Evolutionary conservation across 1,140 invertebrate species (phyloP).

Genomic region (Cecropterus lyciades): DNA sequence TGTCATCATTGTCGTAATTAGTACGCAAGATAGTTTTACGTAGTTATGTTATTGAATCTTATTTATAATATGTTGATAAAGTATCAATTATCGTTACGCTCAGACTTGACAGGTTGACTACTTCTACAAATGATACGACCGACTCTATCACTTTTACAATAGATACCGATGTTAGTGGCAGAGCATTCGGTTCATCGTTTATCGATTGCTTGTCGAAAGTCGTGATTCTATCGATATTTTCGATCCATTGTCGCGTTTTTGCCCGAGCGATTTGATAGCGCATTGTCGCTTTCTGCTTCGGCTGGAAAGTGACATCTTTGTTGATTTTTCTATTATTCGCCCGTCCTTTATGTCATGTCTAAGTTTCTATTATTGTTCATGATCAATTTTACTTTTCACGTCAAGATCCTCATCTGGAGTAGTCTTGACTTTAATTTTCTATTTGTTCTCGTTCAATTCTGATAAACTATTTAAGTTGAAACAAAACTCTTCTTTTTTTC

Average conservation of each 20-base stretch:
- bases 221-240: conserved; percentile 64
- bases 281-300: conserved; percentile 48
- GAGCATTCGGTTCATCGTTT: conserved; percentile 13
- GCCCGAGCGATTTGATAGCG: conserved; percentile 52
- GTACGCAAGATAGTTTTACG: too few species aligned
- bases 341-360: conserved; percentile 40
- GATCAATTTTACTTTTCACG: conserved; percentile 40
- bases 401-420: conserved; percentile 52
- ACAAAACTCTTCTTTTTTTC: background rate
- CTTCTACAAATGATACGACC: conserved; percentile 1
- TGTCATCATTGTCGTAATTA: too few species aligned
- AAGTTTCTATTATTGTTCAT: conserved; percentile 52
- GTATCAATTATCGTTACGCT: background rate
- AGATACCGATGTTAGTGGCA: conserved; percentile 10
- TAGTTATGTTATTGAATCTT: too few species aligned
- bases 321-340: conserved; percentile 65
- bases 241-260: conserved; percentile 62
- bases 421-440: conserved; percentile 20
- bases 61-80: background rate
- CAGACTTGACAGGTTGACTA: conserved; percentile 1
- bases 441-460: background rate
- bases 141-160: conserved; percentile 10
- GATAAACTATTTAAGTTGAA: background rate
- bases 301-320: conserved; percentile 66
- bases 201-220: conserved; percentile 58